Evolutionary conservation across 2,797 vertebrate genomes (phyloP).

Genomic region (Melanotaenia nigrans): DNA sequence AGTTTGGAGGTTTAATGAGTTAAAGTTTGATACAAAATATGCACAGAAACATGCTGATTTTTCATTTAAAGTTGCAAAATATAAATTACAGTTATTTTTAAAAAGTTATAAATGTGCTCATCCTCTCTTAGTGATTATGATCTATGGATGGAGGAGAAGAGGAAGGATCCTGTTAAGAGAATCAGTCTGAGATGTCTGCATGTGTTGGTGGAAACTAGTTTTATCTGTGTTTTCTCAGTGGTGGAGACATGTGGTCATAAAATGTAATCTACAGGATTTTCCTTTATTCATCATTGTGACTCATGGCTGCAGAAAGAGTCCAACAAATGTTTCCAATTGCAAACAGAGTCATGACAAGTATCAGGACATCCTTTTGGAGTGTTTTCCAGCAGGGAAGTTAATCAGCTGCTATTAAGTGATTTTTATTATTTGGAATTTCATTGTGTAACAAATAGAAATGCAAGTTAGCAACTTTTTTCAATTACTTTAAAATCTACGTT

Average conservation of each 20-base stretch:
- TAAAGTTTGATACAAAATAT: background rate
- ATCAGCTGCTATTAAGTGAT: conserved; percentile 9
- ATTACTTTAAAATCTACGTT: background rate
- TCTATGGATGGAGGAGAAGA: background rate
- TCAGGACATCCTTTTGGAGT: conserved; percentile 27
- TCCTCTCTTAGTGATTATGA: too few species aligned
- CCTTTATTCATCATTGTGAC: conserved; percentile 35
- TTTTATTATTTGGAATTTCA: conserved; percentile 2
- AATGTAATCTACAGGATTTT: conserved; percentile 41
- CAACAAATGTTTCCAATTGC: conserved; percentile 49
- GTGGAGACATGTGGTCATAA: conserved; percentile 36
- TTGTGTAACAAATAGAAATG: background rate
- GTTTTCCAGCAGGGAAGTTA: conserved; percentile 19
- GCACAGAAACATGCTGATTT: background rate
- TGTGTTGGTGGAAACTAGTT: conserved; percentile 22
- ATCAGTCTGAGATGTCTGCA: conserved; percentile 3
- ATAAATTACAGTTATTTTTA: background rate
- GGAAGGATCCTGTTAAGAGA: background rate
- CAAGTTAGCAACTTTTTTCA: background rate
- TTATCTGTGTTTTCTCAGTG: conserved; percentile 26
- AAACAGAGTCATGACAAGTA: conserved; percentile 31
- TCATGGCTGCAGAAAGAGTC: conserved; percentile 31
- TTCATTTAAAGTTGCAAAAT: conserved; percentile 3
- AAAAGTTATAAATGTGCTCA: background rate
- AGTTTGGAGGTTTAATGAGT: background rate